Percentiles rank a stretch among this genome's conserved stretches.
These are phyloP conservation scores for Reticulitermes speratus DNA, from an alignment of 1,140 invertebrate species.

Conservation along the genomic window DNA sequence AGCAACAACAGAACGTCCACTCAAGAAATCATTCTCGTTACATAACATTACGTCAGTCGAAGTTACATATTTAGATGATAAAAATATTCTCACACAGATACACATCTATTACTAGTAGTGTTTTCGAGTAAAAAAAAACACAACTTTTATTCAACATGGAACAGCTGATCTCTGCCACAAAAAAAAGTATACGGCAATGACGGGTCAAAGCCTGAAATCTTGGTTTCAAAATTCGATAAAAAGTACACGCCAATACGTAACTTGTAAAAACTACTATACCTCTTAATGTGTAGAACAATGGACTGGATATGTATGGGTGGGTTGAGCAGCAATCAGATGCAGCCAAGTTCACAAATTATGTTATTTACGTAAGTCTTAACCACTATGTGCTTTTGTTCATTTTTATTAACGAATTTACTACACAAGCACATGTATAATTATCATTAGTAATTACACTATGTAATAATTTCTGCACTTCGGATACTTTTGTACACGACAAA, in stretches of 20 bases:
- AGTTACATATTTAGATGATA: no score
- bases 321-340: not conserved
- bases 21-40: no score
- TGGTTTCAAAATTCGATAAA: not conserved
- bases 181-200: not conserved
- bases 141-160: not conserved
- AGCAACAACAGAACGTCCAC: no score
- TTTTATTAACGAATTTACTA: not conserved
- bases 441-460: not conserved
- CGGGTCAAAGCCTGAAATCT: no score
- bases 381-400: not conserved
- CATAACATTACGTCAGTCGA: no score
- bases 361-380: not conserved
- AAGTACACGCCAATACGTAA: not conserved
- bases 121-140: not conserved
- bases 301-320: not conserved
- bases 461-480: not conserved
- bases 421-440: not conserved
- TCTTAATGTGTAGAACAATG: conserved; percentile 4
- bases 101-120: not conserved
- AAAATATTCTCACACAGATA: not conserved
- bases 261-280: not conserved
- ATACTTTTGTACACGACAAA: not conserved
- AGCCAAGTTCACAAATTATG: not conserved
- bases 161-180: not conserved